Conservation (phyloP, 1,140 invertebrate species). For the Plodia interpunctella region DNA sequence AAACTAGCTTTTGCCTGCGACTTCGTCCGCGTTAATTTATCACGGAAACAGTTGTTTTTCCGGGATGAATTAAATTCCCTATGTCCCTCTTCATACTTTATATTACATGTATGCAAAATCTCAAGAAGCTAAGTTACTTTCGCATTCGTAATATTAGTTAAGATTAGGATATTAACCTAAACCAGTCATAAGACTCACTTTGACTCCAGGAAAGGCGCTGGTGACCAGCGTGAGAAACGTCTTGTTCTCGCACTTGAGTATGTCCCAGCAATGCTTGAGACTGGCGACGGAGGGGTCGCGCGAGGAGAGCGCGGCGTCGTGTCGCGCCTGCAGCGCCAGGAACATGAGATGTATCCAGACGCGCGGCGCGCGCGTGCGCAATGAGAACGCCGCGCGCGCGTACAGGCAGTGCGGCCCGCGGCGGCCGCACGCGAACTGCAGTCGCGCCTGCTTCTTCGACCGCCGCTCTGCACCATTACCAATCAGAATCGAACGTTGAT, state of each 20-base stretch:
- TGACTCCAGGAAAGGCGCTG: constrained; percentile 92
- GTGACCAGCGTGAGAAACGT: constrained; percentile 94
- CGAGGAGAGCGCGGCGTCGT: constrained; percentile 88
- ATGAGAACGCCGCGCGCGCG: constrained; percentile 88
- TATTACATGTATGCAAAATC: too few relatives aligned
- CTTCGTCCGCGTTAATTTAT: too few relatives aligned
- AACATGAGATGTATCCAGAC: constrained; percentile 98
- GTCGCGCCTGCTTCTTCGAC: constrained; percentile 89
- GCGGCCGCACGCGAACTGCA: constrained; percentile 93
- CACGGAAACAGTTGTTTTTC: too few relatives aligned
- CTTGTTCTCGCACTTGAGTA: constrained; percentile 92
- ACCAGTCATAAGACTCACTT: constrained; percentile 73
- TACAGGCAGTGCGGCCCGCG: constrained; percentile 94
- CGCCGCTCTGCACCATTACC: constrained; percentile 87
- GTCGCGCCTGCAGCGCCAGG: constrained; percentile 89
- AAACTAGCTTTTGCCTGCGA: too few relatives aligned
- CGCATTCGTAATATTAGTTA: too few relatives aligned
- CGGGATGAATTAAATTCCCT: too few relatives aligned
- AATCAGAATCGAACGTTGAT: too few relatives aligned
- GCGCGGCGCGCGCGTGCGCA: constrained; percentile 91
- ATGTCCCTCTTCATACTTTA: too few relatives aligned
- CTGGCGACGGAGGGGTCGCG: constrained; percentile 89
- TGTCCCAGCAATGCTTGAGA: constrained; percentile 95
- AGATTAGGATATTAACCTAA: too few relatives aligned
- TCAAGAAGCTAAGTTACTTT: too few relatives aligned